These are phyloP conservation scores for Petaurus breviceps DNA, from an alignment of 2,113 vertebrate genomes.

Conservation along the genomic window DNA sequence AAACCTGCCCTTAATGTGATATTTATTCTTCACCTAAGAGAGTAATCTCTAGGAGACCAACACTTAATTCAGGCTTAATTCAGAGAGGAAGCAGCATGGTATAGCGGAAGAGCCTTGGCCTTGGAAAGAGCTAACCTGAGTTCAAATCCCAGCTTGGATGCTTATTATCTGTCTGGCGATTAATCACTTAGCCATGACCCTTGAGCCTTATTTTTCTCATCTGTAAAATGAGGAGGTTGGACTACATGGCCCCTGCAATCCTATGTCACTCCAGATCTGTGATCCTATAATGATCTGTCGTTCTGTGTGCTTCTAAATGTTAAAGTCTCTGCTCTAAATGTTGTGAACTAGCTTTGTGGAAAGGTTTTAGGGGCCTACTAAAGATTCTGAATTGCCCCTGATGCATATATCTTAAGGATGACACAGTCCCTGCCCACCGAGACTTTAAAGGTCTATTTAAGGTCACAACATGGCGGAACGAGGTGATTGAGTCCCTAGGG, in stretches of 20 bases:
- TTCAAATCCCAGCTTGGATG: neutral
- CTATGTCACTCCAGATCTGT: neutral
- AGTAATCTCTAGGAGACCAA: neutral
- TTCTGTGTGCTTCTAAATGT: slow-evolving; percentile 10
- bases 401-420: neutral
- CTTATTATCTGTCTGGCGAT: neutral
- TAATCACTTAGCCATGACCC: neutral
- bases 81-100: neutral
- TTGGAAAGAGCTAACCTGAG: neutral
- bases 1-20: slow-evolving; percentile 63
- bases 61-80: neutral
- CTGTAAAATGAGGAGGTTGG: too few relatives aligned
- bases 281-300: neutral
- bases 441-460: neutral
- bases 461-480: neutral
- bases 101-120: neutral
- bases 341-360: neutral
- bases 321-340: neutral
- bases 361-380: neutral
- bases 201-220: too few relatives aligned
- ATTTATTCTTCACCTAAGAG: slow-evolving; percentile 57
- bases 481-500: neutral
- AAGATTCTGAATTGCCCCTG: neutral
- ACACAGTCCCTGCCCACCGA: neutral
- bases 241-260: too few relatives aligned